Evolutionary conservation across 2,113 vertebrate species (phyloP), one percentile per base, ranked within the genome.

Genomic region (Lepus timidus): DNA sequence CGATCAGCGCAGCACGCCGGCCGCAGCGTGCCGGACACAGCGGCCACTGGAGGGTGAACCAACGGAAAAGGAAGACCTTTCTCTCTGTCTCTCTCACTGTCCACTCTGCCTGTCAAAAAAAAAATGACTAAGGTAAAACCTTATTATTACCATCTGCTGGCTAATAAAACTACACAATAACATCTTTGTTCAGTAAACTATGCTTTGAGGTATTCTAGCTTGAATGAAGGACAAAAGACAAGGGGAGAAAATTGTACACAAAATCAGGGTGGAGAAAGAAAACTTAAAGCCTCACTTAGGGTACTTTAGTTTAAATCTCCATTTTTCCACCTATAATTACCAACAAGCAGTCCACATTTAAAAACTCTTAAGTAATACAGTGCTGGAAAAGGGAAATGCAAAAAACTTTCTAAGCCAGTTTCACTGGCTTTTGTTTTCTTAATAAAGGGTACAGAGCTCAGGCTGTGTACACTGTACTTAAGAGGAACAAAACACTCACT

Each of bases 301-400:
- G 12, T 29, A 84, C 84, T 96, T 97, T 88, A 96, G 67, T 88
- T 84, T 94, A 91, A 98, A 96, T n/a, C 29, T 64, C 49, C 79
- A 19, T 89, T 97, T 94, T 93, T 96, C 89, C 94, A 73, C 87
- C 81, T 94, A 16, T 96, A 94, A 97, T 97, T 97, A 95, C 12
- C 95, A 89, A 96, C 84, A 96, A 71, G 39, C 85, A 96, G 94
- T 70, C 65, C 78, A n/a, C 86, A 93, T 85, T 86, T 81, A 90
- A 96, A 74, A 76, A 91, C 51, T 83, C 14, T 44, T 0, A 91
- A 67, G 3, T 65, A 93, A 90, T 85, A 85, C 90, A 85, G 1
- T 52, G 88, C 36, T 31, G 44, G 84, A 89, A 95, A 93, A 81
- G 76, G 70, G 14, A 94, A 90, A 25, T n/a, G 31, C 3, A 91